Evolutionary conservation across 2,888 invertebrate species (phyloP), one percentile per base, ranked within the genome.

Genomic region (Polylopha cassiicola): DNA sequence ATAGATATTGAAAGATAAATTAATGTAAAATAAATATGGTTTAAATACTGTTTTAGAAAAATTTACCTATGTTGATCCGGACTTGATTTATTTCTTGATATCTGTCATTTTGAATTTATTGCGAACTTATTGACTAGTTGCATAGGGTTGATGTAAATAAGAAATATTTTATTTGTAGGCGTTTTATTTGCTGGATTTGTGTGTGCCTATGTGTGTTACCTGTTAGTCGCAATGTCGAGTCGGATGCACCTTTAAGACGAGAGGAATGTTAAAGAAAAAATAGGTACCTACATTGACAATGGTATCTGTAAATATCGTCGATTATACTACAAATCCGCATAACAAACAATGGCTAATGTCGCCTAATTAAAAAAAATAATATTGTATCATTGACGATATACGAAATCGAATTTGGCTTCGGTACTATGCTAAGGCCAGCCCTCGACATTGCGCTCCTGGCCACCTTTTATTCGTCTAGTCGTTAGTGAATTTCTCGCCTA

Each of bases 11-110:
- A 75, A 81, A 74, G 61, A 79, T 75, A 70, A 53, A 74, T 60
- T 64, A 67, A 68, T 81, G 75, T 82, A 81, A 76, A 73, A 69
- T 73, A 70, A 67, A 64, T 77, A 80, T 78, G 65, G 76, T 80
- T 82, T 75, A 60, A 73, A 71, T n/a, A 77, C 68, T 79, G 78
- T 85, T 84, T 84, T 85, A 85, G 85, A 85, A 77, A 84, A 85
- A 84, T 85, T 79, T 85, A 85, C 85, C 82, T 85, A 72, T 70
- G 85, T 85, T 85, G 66, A 77, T 73, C 63, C 68, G 73, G 69
- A 68, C 70, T 76, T 67, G 56, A 68, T 79, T 82, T 70, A 55
- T 78, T 81, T 81, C 67, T 64, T 61, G 57, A 64, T 64, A 62
- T 65, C 58, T 65, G 61, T 72, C 72, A 72, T 70, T 73, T n/a